phyloP scores from a whole-genome alignment of 2,888 invertebrate species.

The Chironomus riparius region DNA sequence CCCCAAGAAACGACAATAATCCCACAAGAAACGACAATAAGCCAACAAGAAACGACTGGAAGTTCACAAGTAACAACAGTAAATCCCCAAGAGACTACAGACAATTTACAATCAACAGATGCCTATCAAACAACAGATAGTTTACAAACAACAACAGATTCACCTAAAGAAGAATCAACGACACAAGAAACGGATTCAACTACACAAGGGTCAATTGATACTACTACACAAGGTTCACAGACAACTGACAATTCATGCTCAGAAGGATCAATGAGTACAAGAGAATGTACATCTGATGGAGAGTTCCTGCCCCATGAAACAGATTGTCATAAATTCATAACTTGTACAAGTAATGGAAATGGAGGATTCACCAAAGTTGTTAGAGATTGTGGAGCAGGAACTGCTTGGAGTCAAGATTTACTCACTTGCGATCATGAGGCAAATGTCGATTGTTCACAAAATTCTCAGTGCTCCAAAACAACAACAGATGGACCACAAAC shows the following conservation, averaged over 20 bases:
- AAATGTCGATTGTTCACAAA: slow-evolving; percentile 32
- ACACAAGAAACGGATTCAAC: no score
- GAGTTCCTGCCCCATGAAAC: no score
- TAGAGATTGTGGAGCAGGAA: slow-evolving; percentile 48
- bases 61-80: not conserved
- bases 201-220: not conserved
- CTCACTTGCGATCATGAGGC: slow-evolving; percentile 45
- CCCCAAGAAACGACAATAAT: not conserved
- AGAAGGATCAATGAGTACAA: slow-evolving; percentile 39
- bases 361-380: no score
- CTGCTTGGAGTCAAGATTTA: slow-evolving; percentile 50
- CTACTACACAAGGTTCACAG: slow-evolving; percentile 24
- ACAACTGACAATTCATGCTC: not conserved
- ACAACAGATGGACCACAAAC: not conserved
- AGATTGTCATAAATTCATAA: no score
- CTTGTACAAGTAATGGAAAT: no score
- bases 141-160: slow-evolving; percentile 20
- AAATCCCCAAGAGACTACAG: not conserved
- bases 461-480: not conserved
- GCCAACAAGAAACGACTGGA: not conserved
- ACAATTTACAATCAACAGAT: no score
- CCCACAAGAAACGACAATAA: not conserved
- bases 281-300: slow-evolving; percentile 35
- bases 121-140: not conserved
- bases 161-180: slow-evolving; percentile 10